Conservation (phyloP, 1,140 invertebrate genomes). For the Formica exsecta region DNA sequence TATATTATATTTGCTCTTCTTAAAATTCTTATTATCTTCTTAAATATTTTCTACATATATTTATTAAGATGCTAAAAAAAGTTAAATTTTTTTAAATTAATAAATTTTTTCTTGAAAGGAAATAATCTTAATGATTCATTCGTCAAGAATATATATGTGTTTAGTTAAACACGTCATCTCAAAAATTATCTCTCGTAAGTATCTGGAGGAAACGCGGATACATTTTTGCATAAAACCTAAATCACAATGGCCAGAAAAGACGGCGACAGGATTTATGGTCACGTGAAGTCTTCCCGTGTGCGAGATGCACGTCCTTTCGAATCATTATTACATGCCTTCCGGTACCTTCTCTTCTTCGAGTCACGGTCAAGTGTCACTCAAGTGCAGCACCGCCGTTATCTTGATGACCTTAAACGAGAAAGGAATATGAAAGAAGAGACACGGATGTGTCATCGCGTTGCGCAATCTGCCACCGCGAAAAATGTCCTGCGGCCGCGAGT, state of each 20-base stretch:
- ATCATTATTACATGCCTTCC: constrained; percentile 72
- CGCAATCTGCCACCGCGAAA: constrained; percentile 69
- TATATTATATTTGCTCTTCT: background rate
- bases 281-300: constrained; percentile 38
- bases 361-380: constrained; percentile 73
- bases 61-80: background rate
- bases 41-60: no score
- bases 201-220: constrained; percentile 37
- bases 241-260: constrained; percentile 39
- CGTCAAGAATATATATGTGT: constrained; percentile 12
- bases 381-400: constrained; percentile 74
- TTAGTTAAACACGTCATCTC: constrained; percentile 45
- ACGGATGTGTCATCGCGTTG: constrained; percentile 76
- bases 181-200: constrained; percentile 37
- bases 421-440: constrained; percentile 66
- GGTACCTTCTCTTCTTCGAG: constrained; percentile 63
- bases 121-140: constrained; percentile 1
- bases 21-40: background rate
- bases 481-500: constrained; percentile 40
- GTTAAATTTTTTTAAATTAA: background rate
- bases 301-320: constrained; percentile 46
- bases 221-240: constrained; percentile 66
- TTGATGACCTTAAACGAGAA: constrained; percentile 79
- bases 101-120: no score
- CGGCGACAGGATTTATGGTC: constrained; percentile 57